Conservation (phyloP, 1,140 invertebrate species). For the Ceratosolen fusciceps region DNA sequence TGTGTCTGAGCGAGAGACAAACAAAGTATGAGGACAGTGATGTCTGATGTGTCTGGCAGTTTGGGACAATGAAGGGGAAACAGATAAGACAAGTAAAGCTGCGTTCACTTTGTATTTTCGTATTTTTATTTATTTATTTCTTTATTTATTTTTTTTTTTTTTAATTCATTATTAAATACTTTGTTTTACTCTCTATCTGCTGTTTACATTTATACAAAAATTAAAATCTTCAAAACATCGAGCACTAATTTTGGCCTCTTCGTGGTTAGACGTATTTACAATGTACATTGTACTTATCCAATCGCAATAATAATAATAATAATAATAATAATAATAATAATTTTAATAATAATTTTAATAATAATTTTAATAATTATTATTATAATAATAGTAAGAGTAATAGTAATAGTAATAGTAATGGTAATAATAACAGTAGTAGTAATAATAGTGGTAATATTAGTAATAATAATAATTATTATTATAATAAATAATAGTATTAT, state of each 20-base stretch:
- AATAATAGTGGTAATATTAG: background rate
- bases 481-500: background rate
- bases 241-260: background rate
- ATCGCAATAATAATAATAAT: background rate
- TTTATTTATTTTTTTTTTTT: background rate
- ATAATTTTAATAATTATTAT: background rate
- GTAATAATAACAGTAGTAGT: background rate
- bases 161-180: constrained; percentile 60
- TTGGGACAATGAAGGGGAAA: background rate
- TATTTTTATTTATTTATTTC: background rate
- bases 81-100: background rate
- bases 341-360: background rate
- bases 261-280: constrained; percentile 26
- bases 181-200: constrained; percentile 49
- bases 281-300: background rate
- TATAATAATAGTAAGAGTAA: background rate
- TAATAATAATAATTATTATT: background rate
- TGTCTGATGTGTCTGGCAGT: no score
- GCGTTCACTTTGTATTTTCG: no score
- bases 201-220: constrained; percentile 69
- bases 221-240: constrained; percentile 40
- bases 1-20: no score
- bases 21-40: no score
- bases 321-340: background rate
- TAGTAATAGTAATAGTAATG: background rate